These are phyloP conservation scores for Arvicola amphibius DNA, from an alignment of 2,797 vertebrate species.

Conservation along the genomic window DNA sequence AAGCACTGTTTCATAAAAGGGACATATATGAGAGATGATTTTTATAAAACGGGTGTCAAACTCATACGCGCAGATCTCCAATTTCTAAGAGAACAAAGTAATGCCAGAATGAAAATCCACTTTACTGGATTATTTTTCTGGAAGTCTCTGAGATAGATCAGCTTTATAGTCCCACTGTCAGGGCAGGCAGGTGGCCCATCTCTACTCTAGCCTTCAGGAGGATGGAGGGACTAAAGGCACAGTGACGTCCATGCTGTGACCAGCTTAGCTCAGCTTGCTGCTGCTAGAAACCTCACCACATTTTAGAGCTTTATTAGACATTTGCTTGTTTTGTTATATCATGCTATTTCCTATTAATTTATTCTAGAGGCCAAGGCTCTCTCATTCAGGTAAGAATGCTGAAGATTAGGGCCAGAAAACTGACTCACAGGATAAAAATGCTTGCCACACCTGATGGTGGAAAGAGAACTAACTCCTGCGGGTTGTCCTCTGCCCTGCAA, in stretches of 20 bases:
- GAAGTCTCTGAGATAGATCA: background rate
- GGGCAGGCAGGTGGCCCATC: background rate
- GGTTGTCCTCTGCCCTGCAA: background rate
- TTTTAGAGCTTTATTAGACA: background rate
- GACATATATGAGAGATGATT: background rate
- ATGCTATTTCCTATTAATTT: background rate
- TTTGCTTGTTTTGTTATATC: background rate
- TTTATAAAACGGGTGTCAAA: background rate
- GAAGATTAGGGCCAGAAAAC: background rate
- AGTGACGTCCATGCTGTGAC: background rate
- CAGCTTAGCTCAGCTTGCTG: background rate
- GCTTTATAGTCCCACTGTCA: background rate
- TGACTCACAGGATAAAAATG: background rate
- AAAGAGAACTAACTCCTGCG: background rate
- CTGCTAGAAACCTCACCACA: background rate
- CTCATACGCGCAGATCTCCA: background rate
- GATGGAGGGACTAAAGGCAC: background rate
- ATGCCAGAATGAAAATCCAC: background rate
- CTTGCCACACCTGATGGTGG: too few relatives aligned
- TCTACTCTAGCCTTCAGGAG: background rate
- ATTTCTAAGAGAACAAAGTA: background rate
- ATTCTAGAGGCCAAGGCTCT: background rate
- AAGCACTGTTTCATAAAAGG: background rate
- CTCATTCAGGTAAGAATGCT: background rate
- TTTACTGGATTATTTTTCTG: background rate